Evolutionary conservation across 1,140 invertebrate species (phyloP), one percentile per base, ranked within the genome.

Genomic region (Drosophila sproati): DNA sequence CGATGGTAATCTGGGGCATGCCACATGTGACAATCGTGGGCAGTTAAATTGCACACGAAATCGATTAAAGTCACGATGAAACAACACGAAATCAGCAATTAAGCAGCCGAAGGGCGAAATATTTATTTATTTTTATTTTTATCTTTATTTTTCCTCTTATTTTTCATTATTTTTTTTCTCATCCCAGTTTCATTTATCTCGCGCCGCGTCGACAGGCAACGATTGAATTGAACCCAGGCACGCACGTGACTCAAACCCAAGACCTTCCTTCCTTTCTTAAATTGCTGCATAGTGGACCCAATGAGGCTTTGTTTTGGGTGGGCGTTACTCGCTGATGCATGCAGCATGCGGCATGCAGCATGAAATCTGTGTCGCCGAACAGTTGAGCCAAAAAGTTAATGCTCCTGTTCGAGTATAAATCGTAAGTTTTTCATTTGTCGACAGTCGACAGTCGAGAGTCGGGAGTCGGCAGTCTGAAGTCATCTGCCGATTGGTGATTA

Each of bases 71-170:
- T 39, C 61, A 78, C 82, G 82, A 62, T 86, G 78, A 85, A 85
- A 20, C 20, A 88, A 87, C 64, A 83, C 67, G 72, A 88, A 88
- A 80, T 73, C 77, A 67, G 80, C 83, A 88, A 88, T 88, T 88
- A 88, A 83, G 83, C 73, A 39, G 3, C 64, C 63, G 77, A 88
- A 88, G 80, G 83, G 85, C 78, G 73, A 87, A 64, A 52, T 69
- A 63, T 87, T 82, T 85, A 87, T 78, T 51, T 77, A 43, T 43
- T 67, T 52, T 60, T 41, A 43, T 12, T 39, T 48, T 37, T 57
- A 34, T 32, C 5, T 20, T 29, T 32, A 28, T 60, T 34, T 34
- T 20, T 45, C 34, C 10, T 43, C 6, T 37, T 20, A 20, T 59
- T 52, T 69, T 59, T 68, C 35, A 59, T 68, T 68, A 20, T 20